Base-by-base conservation (phyloP, 2,797 vertebrate species). In the Falco cherrug region DNA sequence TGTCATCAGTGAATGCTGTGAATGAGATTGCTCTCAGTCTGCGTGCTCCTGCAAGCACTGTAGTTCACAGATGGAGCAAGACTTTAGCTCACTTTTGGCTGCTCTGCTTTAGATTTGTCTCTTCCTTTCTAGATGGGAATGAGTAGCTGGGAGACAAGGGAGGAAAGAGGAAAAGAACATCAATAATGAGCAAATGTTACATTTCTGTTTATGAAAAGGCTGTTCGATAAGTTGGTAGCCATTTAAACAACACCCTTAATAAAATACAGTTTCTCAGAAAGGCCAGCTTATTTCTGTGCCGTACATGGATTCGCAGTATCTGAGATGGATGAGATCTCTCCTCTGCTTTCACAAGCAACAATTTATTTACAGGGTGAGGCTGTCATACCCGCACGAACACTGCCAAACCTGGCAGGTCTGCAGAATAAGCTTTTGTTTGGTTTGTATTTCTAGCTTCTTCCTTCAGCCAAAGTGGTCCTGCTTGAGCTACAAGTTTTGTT, bases 311-410 rank as follows among this genome's bases (percentile, higher is more conserved):
- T 87, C 85, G 93, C 78, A 84, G 83, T 31, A 51, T 45, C 86
- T 28, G 41, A 90, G 95, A 82, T 86, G 88, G 86, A 94, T 88
- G 90, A 84, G 95, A 13, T 76, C 80, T 59, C 74, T 90, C 88
- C 63, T 82, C 61, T 65, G 65, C 88, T 87, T 92, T 77, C 93
- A 84, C 4, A 22, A 86, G 90, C 59, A 89, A 57, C 88, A 47
- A 84, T 96, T 94, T 90, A 77, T 94, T 93, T 96, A 53, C 75
- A 51, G 81, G 75, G 61, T 54, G 89, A 96, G 59, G 64, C 87
- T 92, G 90, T 93, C 95, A 92, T 75, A 69, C 90, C 86, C 63
- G 74, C 20, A 0, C 5, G 90, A 70, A 10, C 31, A 1, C 85
- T 90, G 93, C 92, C 93, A 91, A 59, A 79, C 61, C 87, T 89